phyloP scores from a whole-genome alignment of 2,797 vertebrate species.

The Cuculus canorus region DNA sequence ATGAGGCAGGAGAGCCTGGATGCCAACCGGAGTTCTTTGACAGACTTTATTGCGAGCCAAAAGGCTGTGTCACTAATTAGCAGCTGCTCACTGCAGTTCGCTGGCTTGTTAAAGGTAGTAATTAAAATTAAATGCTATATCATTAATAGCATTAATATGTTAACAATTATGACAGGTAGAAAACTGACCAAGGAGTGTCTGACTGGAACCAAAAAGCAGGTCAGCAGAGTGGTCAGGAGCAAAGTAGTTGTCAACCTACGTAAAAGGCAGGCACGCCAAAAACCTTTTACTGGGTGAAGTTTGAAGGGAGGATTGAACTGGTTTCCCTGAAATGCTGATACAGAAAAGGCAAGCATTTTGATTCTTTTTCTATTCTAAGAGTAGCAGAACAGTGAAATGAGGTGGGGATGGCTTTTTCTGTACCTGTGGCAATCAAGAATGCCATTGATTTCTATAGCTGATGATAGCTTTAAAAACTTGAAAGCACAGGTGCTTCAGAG shows the following conservation, averaged over 20 bases:
- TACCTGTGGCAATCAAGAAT: neutral
- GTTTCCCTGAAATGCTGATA: neutral
- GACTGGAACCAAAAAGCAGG: neutral
- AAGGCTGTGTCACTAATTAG: neutral
- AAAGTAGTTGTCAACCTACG: neutral
- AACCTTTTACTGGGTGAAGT: neutral
- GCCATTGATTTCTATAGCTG: neutral
- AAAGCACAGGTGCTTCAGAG: neutral
- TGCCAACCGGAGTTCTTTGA: neutral
- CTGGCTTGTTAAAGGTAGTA: neutral
- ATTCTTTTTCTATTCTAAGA: neutral
- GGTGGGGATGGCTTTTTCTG: neutral
- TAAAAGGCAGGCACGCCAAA: neutral
- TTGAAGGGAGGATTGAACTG: neutral
- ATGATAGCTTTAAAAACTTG: neutral
- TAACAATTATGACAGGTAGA: neutral
- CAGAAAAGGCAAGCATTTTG: rapidly evolving
- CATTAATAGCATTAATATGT: neutral
- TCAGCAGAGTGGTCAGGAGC: neutral
- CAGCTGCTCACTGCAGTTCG: neutral
- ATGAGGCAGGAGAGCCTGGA: neutral
- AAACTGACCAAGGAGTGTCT: neutral
- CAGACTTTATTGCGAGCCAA: neutral
- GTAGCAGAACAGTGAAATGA: neutral
- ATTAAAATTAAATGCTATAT: neutral